Evolutionary conservation across 2,797 vertebrate species (phyloP).

Genomic region (Melanotaenia boesemani): DNA sequence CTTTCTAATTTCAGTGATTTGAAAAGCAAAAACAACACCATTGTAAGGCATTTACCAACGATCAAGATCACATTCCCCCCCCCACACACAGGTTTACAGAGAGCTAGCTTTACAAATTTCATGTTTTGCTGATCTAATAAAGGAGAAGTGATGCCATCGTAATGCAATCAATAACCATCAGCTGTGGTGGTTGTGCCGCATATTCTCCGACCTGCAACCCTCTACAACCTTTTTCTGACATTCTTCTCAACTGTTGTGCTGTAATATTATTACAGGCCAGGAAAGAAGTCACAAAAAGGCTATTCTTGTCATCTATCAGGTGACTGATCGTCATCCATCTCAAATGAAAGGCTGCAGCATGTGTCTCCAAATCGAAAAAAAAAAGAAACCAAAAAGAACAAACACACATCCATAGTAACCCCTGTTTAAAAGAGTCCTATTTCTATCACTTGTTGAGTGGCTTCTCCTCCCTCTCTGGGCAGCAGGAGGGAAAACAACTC

Average conservation of each 20-base stretch:
- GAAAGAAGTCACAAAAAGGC: slow-evolving; percentile 46
- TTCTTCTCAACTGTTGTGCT: slow-evolving; percentile 50
- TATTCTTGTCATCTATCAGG: slow-evolving; percentile 62
- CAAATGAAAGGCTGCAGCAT: slow-evolving; percentile 24
- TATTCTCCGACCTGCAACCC: neutral
- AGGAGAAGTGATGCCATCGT: no score
- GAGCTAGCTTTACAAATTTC: no score
- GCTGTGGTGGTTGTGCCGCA: no score
- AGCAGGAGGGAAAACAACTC: slow-evolving; percentile 55
- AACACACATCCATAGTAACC: slow-evolving; percentile 57
- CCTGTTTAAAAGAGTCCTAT: slow-evolving; percentile 48
- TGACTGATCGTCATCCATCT: slow-evolving; percentile 68
- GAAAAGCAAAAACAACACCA: no score
- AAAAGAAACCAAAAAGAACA: neutral
- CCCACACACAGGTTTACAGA: no score
- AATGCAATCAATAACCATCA: no score
- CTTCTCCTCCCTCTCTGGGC: slow-evolving; percentile 18
- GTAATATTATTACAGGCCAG: slow-evolving; percentile 69
- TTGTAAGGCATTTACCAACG: no score
- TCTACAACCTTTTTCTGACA: slow-evolving; percentile 15
- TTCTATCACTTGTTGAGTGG: slow-evolving; percentile 59
- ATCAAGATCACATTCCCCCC: no score
- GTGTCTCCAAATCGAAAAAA: slow-evolving; percentile 23
- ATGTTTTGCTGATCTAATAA: no score
- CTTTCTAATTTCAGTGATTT: no score